Conservation (phyloP, 2,113 vertebrate species). For the Spea multiplicata region DNA sequence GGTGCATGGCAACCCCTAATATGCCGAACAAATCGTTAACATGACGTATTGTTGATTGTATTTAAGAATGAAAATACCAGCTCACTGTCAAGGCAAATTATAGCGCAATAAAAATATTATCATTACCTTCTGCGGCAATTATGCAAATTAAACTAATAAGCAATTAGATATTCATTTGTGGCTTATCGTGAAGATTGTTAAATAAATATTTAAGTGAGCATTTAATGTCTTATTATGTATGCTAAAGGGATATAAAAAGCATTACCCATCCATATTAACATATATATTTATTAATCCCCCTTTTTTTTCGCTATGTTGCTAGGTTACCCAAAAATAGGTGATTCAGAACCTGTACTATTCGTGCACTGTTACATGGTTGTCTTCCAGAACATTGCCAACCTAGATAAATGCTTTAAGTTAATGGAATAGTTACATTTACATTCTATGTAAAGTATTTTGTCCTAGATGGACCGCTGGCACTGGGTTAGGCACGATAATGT, state of each 20-base stretch:
- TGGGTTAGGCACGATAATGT: no score
- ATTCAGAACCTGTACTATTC: no score
- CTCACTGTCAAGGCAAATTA: background rate
- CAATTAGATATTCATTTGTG: slow-evolving; percentile 3
- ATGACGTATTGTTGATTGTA: background rate
- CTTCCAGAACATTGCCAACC: no score
- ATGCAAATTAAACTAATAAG: background rate
- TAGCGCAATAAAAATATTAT: background rate
- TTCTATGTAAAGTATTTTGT: no score
- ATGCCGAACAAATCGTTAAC: background rate
- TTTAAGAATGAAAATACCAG: background rate
- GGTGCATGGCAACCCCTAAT: background rate
- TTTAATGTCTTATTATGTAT: background rate
- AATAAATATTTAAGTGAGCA: background rate
- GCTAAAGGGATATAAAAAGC: background rate
- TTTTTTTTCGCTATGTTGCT: no score
- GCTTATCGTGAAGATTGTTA: background rate
- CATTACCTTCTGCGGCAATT: background rate
- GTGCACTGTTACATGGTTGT: no score
- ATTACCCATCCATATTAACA: no score
- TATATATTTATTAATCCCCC: no score
- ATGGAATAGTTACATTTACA: no score
- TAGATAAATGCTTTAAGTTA: no score
- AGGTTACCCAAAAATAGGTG: no score
- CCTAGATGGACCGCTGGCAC: no score